Percentiles rank a stretch among this genome's conserved stretches.
phyloP scores from a whole-genome alignment of 2,888 invertebrate species.

The Shargacucullia verbasci region DNA sequence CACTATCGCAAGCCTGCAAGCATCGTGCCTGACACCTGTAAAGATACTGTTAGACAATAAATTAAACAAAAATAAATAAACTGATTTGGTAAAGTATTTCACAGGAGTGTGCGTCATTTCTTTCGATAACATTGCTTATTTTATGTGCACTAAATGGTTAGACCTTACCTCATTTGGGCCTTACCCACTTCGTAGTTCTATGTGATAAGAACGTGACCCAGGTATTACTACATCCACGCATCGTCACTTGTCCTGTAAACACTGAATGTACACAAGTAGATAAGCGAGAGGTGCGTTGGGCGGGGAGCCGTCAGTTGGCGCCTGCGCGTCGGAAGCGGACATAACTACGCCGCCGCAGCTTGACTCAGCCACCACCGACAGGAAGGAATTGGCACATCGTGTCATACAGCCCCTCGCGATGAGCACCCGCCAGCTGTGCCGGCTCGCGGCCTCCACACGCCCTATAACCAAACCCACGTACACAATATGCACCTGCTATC shows the following conservation, averaged over 20 bases:
- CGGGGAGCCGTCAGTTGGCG: conserved; percentile 76
- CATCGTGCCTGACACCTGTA: too few species aligned
- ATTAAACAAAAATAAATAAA: too few species aligned
- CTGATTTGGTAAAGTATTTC: too few species aligned
- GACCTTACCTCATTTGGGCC: conserved; percentile 5
- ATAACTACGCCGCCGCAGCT: conserved; percentile 69
- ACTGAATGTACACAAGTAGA: conserved; percentile 72
- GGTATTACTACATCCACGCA: conserved; percentile 30
- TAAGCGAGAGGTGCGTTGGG: conserved; percentile 69
- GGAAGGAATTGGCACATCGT: conserved; percentile 45
- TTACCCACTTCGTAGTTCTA: conserved; percentile 27
- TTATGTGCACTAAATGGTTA: neutral
- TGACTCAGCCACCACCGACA: conserved; percentile 39
- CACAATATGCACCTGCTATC: conserved; percentile 68
- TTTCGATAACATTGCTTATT: too few species aligned
- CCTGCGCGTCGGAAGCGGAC: conserved; percentile 75
- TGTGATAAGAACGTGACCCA: conserved; percentile 48
- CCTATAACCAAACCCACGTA: conserved; percentile 64
- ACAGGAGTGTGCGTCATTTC: too few species aligned
- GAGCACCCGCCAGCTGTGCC: conserved; percentile 80
- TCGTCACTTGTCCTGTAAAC: conserved; percentile 76
- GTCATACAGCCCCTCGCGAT: conserved; percentile 62
- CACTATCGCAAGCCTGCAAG: too few species aligned
- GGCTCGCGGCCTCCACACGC: conserved; percentile 65
- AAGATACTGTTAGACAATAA: too few species aligned